Conservation (phyloP, 2,797 vertebrate species). For the Clarias laeviceps region DNA sequence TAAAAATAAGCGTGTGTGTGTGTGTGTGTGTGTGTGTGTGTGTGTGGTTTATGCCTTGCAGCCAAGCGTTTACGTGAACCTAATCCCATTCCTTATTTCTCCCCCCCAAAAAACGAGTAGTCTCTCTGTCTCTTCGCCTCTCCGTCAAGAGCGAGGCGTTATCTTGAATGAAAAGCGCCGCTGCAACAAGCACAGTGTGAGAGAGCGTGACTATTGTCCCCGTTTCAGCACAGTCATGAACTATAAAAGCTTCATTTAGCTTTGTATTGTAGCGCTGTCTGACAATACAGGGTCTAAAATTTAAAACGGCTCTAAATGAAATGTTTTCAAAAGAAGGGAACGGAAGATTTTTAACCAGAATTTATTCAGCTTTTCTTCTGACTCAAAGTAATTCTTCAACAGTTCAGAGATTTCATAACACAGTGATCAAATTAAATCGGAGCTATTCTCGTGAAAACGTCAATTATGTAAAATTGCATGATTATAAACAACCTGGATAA, state of each 20-base stretch:
- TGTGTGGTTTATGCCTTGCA: background rate
- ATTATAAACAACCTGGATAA: background rate
- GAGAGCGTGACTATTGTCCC: slow-evolving; percentile 11
- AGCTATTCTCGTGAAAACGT: background rate
- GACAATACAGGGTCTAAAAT: slow-evolving; percentile 7
- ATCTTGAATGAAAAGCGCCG: background rate
- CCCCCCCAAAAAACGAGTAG: background rate
- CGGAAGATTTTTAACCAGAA: background rate
- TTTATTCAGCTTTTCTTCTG: background rate
- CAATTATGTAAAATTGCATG: background rate
- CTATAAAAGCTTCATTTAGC: slow-evolving; percentile 6
- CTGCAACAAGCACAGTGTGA: background rate
- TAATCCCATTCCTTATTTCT: background rate
- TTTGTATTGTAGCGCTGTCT: background rate
- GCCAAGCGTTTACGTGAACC: background rate
- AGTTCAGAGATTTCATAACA: background rate
- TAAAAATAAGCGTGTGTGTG: background rate
- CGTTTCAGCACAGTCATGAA: slow-evolving; percentile 15
- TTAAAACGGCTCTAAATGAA: background rate
- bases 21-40: background rate
- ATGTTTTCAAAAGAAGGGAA: background rate
- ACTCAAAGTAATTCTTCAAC: background rate
- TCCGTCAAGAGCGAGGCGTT: background rate
- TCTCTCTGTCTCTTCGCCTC: background rate
- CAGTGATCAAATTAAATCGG: background rate